Base-by-base conservation (phyloP, 2,888 invertebrate genomes). In the Diachrysia chrysitis region DNA sequence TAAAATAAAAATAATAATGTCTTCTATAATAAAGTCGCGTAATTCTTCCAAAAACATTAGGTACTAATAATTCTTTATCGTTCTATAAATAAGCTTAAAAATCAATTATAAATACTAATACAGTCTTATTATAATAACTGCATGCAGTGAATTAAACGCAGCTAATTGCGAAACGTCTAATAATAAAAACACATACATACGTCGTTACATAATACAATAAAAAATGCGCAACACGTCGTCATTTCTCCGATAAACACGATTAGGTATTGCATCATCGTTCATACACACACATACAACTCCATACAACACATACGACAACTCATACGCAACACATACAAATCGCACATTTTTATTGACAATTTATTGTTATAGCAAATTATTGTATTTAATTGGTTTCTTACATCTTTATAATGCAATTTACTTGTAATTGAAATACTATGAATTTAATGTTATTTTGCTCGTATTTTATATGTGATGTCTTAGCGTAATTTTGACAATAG, bases 171-270 rank as follows among this genome's bases (percentile, higher is more conserved):
- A 73, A 42, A 66, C 14, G 21, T 74, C 37, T 72, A 65, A 69
- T 69, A 75, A 79, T 77, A 75, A 77, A 73, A 77, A 69, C 64
- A 55, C 64, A 73, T 60, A 71, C 71, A 71, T 66, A 60, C 51
- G 14, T 70, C 62, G 70, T 89, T 88, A 84, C 83, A 85, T 89
- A 86, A 89, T 67, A 76, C 58, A 85, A 90, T 84, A 83, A 90
- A 93, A 92, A 93, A 93, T 93, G 89, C 92, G 72, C 78, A 66
- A 67, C 87, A 81, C 92, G 85, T 89, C 87, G 85, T 86, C 89
- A 91, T 91, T 91, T 90, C 92, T 90, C 85, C 90, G 88, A 93
- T 92, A 90, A 88, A 88, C 90, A 85, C 87, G 90, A 91, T 93
- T 92, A 92, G 89, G 81, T 83, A 89, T 94, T 94, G 88, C 94